Base-by-base conservation (phyloP, 2,113 vertebrate species). In the Gopherus evgoodei region DNA sequence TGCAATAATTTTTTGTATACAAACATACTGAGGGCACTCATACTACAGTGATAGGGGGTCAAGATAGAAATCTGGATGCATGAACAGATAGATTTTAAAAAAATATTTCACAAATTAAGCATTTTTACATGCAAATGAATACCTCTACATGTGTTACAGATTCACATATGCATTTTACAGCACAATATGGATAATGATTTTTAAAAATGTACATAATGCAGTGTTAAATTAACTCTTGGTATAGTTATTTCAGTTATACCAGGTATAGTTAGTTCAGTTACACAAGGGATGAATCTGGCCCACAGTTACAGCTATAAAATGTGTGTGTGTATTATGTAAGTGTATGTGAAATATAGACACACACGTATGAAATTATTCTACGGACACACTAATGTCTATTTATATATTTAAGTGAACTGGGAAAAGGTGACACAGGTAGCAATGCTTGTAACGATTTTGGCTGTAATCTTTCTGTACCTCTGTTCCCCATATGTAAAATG, bases 201-300 rank as follows among this genome's bases (percentile, higher is more conserved):
- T 76, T 76, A 17, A 21, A 38, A 69, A 69, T 69, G 29, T 47
- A 52, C 35, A 65, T 52, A 78, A 87, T 16, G 59, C 16, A 79
- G 29, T 27, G 59, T 2, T 72, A 91, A 90, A 56, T 56, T 84
- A 27, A 24, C 90, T 12, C 42, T 92, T 7, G 83, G 22, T 65
- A 2, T 35, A 16, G 11, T 44, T 82, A n/a, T 14, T 84, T 11
- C 19, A 84, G 35, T 24, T 90, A n/a, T 6, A 17, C 35, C 14
- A 16, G 16, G 27, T 75, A 2, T 31, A 14, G 10, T 52, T 84
- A n/a, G 17, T 84, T 11, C 19, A 84, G 31, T 27, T 90, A n/a
- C 7, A 17, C 27, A 47, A 65, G 22, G 21, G 35, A 44, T 8
- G 80, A 89, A 76, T 0, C 0, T 38, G 90, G 72, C 72, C 38